Evolutionary conservation across 64 coral and sea anemone species (phyloP), one percentile per base, ranked within the genome.

Genomic region (Montipora efflorescens): DNA sequence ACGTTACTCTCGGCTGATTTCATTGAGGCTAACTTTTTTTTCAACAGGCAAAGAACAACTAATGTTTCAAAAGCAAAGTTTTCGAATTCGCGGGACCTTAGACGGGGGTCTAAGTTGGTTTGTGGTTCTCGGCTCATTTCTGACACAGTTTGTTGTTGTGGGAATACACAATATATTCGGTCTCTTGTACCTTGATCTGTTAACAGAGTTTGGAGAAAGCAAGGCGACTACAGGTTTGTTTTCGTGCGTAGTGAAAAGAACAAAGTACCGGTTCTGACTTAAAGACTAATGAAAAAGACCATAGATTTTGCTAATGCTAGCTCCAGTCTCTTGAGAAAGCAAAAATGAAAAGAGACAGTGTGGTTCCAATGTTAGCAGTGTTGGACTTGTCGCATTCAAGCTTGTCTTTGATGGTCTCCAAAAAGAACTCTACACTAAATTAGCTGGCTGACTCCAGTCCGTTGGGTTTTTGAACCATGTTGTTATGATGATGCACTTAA

Each of bases 81-180:
- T 74, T 47, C 44, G 64, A 70, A 72, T 91, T 7, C 88, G 48
- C 13, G 93, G 93, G 10, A 91, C 76, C 14, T 75, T 90, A 14
- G 95, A 96, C 71, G 91, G 87, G 69, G 91, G 95, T 9, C 48
- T 96, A 9, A 93, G 95, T 64, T 96, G 95, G 95, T 18, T 96
- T 51, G 49, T 93, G 19, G 95, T 96, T 14, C 49, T 96, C 5
- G 86, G 82, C 3, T 93, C 95, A 2, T 96, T 96, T 46, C 70
- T 96, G n/a, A 71, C 84, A 12, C 95, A 96, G 66, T 93, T 96
- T 53, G 73, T 90, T 16, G 88, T 85, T 1, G 47, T 96, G 28
- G 95, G 95, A 69, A 90, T 92, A 48, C 95, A 96, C 18, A 93
- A 93, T 59, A 74, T 90, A 6, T 96, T 96, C 69, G 95, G 95